Conservation (phyloP, 2,888 invertebrate genomes). For the Tetragonula carbonaria region DNA sequence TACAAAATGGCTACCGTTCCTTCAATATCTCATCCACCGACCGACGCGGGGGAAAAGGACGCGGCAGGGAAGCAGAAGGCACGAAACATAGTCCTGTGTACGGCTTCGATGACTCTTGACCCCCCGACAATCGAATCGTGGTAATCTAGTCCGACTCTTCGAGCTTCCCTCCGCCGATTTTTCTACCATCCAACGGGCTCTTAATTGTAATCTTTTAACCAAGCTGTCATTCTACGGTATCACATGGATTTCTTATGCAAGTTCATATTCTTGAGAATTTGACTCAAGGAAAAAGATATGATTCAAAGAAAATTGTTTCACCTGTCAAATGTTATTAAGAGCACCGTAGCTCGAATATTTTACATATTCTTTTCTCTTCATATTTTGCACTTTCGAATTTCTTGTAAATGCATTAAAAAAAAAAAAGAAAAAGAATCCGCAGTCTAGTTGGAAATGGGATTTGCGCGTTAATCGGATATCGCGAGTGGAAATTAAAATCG, state of each 20-base stretch:
- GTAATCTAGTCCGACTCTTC: conserved; percentile 64
- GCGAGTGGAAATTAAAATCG: background rate
- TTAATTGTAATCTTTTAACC: background rate
- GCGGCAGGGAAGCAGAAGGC: conserved; percentile 27
- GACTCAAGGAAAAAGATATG: too few relatives aligned
- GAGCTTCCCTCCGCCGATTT: conserved; percentile 5
- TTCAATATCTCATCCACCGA: conserved; percentile 61
- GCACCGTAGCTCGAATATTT: too few relatives aligned
- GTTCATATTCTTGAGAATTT: too few relatives aligned
- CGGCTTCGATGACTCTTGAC: conserved; percentile 61
- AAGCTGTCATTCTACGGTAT: background rate
- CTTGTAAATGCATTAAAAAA: too few relatives aligned
- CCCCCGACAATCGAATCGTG: conserved; percentile 57
- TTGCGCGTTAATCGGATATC: too few relatives aligned
- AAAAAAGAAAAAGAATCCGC: too few relatives aligned
- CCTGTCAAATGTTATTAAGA: too few relatives aligned
- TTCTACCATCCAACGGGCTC: background rate
- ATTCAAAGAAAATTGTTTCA: too few relatives aligned
- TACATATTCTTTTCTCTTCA: too few relatives aligned
- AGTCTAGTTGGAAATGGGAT: too few relatives aligned
- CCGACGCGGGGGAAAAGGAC: conserved; percentile 19
- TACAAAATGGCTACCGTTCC: conserved; percentile 67
- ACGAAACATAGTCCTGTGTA: conserved; percentile 43
- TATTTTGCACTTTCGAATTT: too few relatives aligned
- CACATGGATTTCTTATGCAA: too few relatives aligned